Evolutionary conservation across 2,113 vertebrate genomes (phyloP).

Genomic region (Pomatostomus ruficeps): DNA sequence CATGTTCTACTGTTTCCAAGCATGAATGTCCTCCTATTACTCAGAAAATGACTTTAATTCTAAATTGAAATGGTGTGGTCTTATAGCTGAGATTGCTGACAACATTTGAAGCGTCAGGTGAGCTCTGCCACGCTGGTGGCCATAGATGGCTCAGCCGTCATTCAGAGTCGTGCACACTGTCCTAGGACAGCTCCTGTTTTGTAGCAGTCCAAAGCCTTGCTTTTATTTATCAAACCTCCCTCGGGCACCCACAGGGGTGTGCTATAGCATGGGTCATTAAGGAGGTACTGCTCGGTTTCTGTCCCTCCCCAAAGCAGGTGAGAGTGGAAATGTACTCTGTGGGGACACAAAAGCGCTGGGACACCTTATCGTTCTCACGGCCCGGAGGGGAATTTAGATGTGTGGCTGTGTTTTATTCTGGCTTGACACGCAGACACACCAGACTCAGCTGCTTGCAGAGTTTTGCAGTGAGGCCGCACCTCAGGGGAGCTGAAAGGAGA

Average conservation of each 20-base stretch:
- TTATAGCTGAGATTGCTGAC: not conserved
- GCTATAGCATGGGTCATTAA: not conserved
- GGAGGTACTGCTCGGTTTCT: not conserved
- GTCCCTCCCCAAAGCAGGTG: not conserved
- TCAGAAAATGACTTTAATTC: not conserved
- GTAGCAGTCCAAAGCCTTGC: not conserved
- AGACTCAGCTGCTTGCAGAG: fast-evolving
- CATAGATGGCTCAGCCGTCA: fast-evolving
- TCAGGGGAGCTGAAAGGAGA: not conserved
- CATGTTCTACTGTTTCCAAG: not conserved
- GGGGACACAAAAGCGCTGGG: fast-evolving
- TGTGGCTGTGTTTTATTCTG: not conserved
- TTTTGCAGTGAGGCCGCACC: not conserved
- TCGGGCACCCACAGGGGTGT: not conserved
- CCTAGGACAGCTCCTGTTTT: not conserved
- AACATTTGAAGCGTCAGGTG: not conserved
- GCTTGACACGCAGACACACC: fast-evolving
- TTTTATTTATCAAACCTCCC: not conserved
- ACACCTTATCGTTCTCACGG: not conserved
- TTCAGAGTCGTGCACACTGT: not conserved
- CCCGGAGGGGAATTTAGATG: not conserved
- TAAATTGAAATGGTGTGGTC: not conserved
- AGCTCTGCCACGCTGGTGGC: fast-evolving
- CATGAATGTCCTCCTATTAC: not conserved
- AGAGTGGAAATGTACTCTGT: not conserved